A percentile compares a stretch with the other conserved stretches of the same genome.
These are phyloP conservation scores for Sebastes steindachneri DNA, from an alignment of 2,797 vertebrate species.

Conservation along the genomic window DNA sequence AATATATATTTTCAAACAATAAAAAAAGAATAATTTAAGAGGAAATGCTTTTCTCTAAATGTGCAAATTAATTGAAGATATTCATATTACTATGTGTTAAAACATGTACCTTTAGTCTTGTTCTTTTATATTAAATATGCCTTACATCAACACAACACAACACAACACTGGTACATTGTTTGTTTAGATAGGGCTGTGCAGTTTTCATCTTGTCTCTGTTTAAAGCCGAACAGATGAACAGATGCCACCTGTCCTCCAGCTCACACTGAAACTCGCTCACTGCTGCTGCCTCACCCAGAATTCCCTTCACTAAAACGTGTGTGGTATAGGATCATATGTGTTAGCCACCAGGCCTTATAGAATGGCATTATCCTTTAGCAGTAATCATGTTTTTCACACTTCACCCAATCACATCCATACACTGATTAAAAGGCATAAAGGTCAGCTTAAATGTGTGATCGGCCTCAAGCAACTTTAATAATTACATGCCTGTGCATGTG, in stretches of 20 bases:
- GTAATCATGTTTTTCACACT: conserved; percentile 42
- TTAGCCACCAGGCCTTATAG: conserved; percentile 26
- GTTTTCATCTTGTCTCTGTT: background rate
- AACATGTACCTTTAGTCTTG: background rate
- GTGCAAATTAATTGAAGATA: background rate
- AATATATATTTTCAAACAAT: too few relatives aligned
- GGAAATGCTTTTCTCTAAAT: too few relatives aligned
- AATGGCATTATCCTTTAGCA: conserved; percentile 49
- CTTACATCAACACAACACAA: background rate
- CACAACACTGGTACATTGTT: background rate
- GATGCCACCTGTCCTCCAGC: background rate
- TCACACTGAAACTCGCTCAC: background rate
- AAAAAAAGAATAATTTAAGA: too few relatives aligned
- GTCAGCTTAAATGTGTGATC: conserved; percentile 60
- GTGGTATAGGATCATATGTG: background rate
- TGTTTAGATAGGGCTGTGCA: background rate
- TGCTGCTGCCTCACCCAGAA: background rate
- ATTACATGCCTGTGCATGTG: conserved; percentile 42
- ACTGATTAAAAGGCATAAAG: conserved; percentile 61
- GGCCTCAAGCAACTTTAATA: conserved; percentile 30
- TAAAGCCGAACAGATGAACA: background rate
- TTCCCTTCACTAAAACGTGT: background rate
- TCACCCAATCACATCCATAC: conserved; percentile 29
- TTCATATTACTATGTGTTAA: background rate
- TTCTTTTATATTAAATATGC: background rate